These are phyloP conservation scores for Phenganax stokvisi DNA, from an alignment of 92 coral and sea anemone species.

Conservation along the genomic window DNA sequence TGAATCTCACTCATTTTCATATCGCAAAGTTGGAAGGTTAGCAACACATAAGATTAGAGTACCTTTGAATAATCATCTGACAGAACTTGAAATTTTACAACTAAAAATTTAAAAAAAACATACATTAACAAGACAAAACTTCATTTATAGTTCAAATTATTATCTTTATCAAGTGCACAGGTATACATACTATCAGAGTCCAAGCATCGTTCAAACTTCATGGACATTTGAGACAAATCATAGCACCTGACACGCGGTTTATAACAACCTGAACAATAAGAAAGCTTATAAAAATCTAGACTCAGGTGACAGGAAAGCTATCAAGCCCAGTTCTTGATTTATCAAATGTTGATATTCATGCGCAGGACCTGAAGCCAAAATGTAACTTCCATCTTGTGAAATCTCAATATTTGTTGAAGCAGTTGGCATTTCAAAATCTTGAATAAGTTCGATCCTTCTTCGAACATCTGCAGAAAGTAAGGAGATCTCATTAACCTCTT, in stretches of 20 bases:
- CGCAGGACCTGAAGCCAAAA: constrained; percentile 72
- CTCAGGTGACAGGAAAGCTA: background rate
- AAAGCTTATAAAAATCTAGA: background rate
- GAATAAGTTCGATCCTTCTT: constrained; percentile 89
- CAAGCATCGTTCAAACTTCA: constrained; percentile 95
- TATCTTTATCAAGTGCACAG: background rate
- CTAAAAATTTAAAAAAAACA: constrained; percentile 43
- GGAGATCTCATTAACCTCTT: background rate
- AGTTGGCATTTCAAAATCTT: constrained; percentile 97
- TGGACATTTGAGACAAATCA: constrained; percentile 87
- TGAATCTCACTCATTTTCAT: background rate
- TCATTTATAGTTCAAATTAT: background rate
- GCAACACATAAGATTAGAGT: background rate
- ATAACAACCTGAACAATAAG: constrained; percentile 61
- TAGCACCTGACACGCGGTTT: constrained; percentile 88
- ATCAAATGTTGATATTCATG: too few species aligned
- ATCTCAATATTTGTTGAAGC: constrained; percentile 83
- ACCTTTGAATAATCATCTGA: constrained; percentile 97
- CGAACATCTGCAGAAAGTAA: constrained; percentile 59
- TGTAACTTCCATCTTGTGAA: constrained; percentile 70
- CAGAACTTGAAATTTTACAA: constrained; percentile 75
- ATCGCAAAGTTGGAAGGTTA: background rate
- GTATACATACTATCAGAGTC: constrained; percentile 79
- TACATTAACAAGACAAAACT: background rate
- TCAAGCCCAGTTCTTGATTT: background rate